Evolutionary conservation across 1,140 invertebrate genomes (phyloP).

Genomic region (Philopotamus ludificatus): DNA sequence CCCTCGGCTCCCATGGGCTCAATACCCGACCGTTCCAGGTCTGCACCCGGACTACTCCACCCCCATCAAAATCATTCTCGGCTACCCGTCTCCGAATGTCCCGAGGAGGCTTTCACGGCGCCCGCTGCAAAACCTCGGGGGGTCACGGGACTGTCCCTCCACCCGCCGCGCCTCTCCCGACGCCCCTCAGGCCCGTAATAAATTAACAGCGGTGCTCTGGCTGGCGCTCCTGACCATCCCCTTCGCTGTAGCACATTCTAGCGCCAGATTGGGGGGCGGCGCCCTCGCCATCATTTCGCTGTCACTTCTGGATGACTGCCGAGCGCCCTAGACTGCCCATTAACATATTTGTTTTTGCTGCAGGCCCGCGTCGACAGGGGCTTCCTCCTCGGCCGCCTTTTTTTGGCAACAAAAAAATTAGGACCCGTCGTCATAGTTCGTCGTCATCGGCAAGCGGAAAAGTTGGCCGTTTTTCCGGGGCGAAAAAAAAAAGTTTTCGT

Average conservation of each 20-base stretch:
- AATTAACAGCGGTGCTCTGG: constrained; percentile 40
- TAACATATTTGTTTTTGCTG: constrained; percentile 42
- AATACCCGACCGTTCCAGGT: constrained; percentile 9
- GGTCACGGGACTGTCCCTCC: constrained; percentile 5
- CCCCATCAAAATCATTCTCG: constrained; percentile 29
- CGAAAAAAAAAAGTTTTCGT: not conserved
- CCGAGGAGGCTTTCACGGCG: not conserved
- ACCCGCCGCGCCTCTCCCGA: constrained; percentile 4
- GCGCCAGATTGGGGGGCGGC: constrained; percentile 39
- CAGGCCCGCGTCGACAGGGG: not conserved
- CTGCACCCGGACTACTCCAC: constrained; percentile 1
- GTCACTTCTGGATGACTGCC: constrained; percentile 42
- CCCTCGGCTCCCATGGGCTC: constrained; percentile 1
- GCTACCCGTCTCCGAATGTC: constrained; percentile 22
- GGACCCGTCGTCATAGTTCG: not conserved
- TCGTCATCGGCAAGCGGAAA: not conserved
- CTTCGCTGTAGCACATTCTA: constrained; percentile 41
- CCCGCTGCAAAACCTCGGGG: not conserved
- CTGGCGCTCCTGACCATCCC: constrained; percentile 38
- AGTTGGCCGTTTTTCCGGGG: not conserved
- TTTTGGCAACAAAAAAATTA: not conserved
- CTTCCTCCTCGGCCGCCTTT: not conserved
- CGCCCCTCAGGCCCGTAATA: constrained; percentile 30
- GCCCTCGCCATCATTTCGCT: constrained; percentile 40
- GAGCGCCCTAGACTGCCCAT: constrained; percentile 17